These are phyloP conservation scores for Drosophila cracens DNA, from an alignment of 2,888 invertebrate species.

Conservation along the genomic window DNA sequence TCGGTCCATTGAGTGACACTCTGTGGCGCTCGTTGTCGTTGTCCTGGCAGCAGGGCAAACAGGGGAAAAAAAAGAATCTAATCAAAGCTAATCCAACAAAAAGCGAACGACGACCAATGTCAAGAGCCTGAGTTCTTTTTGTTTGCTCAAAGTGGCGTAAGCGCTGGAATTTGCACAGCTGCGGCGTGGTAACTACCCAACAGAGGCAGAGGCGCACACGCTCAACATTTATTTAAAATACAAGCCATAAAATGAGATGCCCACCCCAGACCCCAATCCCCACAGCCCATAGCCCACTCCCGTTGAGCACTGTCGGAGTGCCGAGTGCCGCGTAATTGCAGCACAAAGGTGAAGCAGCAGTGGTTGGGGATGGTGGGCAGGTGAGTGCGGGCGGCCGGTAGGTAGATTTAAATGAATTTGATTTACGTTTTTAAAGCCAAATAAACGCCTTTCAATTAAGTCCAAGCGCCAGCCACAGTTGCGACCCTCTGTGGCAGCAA, in stretches of 20 bases:
- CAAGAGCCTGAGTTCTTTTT: conserved; percentile 61
- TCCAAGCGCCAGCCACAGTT: conserved; percentile 63
- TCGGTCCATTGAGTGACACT: conserved; percentile 66
- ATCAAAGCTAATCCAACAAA: conserved; percentile 82
- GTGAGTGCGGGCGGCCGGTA: background rate
- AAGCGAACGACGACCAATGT: conserved; percentile 75
- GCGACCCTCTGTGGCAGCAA: conserved; percentile 40
- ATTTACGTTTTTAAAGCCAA: conserved; percentile 82
- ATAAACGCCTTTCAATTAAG: conserved; percentile 82
- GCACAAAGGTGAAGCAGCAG: conserved; percentile 61
- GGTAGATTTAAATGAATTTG: conserved; percentile 80
- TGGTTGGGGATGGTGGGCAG: background rate
- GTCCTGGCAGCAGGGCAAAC: conserved; percentile 49
- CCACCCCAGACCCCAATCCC: background rate
- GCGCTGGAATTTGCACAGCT: conserved; percentile 75
- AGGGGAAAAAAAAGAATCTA: conserved; percentile 72
- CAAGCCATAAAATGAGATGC: conserved; percentile 78
- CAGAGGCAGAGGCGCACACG: conserved; percentile 22
- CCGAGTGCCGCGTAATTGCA: conserved; percentile 77
- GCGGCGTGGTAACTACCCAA: conserved; percentile 45
- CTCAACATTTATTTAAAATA: conserved; percentile 80
- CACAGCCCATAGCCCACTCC: background rate
- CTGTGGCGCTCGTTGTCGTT: conserved; percentile 53
- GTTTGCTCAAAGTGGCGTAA: conserved; percentile 76
- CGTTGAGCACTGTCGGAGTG: conserved; percentile 36